Evolutionary conservation across 53 echinoderm and acorn worm genomes (phyloP).

Genomic region (Temnopleurus reevesii): DNA sequence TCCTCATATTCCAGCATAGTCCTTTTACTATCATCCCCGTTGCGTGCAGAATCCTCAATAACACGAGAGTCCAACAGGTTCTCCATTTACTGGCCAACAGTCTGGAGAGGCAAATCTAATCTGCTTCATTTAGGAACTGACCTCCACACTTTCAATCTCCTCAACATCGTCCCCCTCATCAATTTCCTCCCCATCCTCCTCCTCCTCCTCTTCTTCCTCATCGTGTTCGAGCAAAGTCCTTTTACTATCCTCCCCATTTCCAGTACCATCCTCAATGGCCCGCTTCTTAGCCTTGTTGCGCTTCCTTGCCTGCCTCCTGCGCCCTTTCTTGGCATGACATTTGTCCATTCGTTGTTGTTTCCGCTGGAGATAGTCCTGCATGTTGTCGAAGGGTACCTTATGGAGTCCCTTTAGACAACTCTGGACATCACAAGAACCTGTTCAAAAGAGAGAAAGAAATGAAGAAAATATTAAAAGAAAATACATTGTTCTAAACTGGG

Average conservation of each 20-base stretch:
- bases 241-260: conserved; percentile 3
- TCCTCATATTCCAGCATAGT: too few relatives aligned
- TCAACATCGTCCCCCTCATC: background rate
- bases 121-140: background rate
- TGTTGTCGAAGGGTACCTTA: conserved; percentile 83
- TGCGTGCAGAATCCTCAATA: too few relatives aligned
- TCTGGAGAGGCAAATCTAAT: too few relatives aligned
- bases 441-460: too few relatives aligned
- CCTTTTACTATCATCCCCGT: too few relatives aligned
- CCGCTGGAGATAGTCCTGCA: conserved; percentile 66
- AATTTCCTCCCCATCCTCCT: background rate
- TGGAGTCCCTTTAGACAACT: conserved; percentile 66
- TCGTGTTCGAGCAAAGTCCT: background rate
- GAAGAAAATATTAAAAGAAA: too few relatives aligned
- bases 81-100: too few relatives aligned
- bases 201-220: background rate
- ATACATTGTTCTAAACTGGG: too few relatives aligned
- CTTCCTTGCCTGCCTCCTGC: conserved; percentile 9
- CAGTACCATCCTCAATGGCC: background rate
- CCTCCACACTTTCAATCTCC: background rate
- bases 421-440: conserved; percentile 66
- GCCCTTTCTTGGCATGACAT: conserved; percentile 56
- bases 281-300: background rate
- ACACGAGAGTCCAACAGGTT: too few relatives aligned
- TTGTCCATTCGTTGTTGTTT: conserved; percentile 73